A percentile compares a stretch with the other conserved stretches of the same genome.
Conservation (phyloP, 2,113 vertebrate genomes). For the Oenanthe melanoleuca region DNA sequence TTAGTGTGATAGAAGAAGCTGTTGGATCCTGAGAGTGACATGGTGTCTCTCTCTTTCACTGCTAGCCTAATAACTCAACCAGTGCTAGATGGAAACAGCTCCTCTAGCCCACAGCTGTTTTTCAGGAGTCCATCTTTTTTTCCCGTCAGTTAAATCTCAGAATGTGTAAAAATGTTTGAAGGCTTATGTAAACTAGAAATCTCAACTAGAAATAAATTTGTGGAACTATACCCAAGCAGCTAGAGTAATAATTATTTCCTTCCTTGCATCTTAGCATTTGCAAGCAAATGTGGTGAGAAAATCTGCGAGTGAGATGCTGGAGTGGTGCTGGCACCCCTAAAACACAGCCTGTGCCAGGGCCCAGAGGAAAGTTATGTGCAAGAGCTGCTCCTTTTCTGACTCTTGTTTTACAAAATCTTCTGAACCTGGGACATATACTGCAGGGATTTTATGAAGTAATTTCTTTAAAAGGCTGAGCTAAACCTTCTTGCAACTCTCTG, state of each 20-base stretch:
- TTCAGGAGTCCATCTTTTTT: background rate
- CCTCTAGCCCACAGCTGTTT: slow-evolving; percentile 3
- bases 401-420: background rate
- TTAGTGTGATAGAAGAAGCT: background rate
- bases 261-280: background rate
- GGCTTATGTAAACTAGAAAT: background rate
- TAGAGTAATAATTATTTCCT: background rate
- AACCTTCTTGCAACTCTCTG: background rate
- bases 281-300: background rate
- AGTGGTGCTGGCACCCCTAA: background rate
- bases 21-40: background rate
- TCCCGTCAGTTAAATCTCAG: background rate
- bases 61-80: background rate
- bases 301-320: accelerated
- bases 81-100: background rate
- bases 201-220: background rate
- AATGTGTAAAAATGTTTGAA: background rate
- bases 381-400: background rate
- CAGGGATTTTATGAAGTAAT: background rate
- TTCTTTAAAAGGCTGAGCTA: background rate
- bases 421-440: background rate
- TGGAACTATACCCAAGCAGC: background rate
- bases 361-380: background rate
- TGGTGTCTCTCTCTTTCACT: background rate
- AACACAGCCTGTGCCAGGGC: background rate